Base-by-base conservation (phyloP, 1,140 invertebrate genomes). In the Hyphantria cunea region DNA sequence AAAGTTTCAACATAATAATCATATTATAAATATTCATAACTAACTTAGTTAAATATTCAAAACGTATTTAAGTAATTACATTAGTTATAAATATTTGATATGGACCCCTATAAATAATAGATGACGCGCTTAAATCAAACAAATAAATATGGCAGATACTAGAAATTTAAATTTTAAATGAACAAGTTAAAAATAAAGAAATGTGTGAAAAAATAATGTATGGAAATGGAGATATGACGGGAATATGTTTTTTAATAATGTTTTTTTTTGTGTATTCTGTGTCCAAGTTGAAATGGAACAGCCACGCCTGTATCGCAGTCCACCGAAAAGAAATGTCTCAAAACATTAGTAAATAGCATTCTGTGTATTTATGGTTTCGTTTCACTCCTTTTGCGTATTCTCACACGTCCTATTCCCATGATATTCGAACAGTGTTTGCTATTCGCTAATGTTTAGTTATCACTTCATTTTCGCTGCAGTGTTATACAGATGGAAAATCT, bases 251-350 rank as follows among this genome's bases (percentile, higher is more conserved):
- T n/a, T n/a, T n/a, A n/a, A 44, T 44, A 44, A n/a, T 44, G 41
- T 44, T n/a, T 44, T n/a, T n/a, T 41, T 44, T 44, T 44, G 41
- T 44, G 12, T 13, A 44, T 44, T 44, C 41, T n/a, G 12, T 44
- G 6, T n/a, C 12, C 12, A 44, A 44, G n/a, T 44, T 44, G n/a
- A 12, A 44, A 44, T 44, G 41, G 41, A 12, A 44, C 11, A 44
- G n/a, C 7, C n/a, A 12, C 17, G 17, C 12, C 12, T 44, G n/a
- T 44, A 44, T 44, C 41, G n/a, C 41, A 44, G 9, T 44, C 9
- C 41, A 44, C 12, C 12, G 41, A 44, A 44, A 44, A 13, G 41
- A 44, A 44, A n/a, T 12, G 11, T 44, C 9, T 1, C 41, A 44
- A 6, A 12, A 44, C 12, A 44, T 44, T 44, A 44, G 12, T 13